Conservation (phyloP, 2,113 vertebrate species). For the Chloebia gouldiae region DNA sequence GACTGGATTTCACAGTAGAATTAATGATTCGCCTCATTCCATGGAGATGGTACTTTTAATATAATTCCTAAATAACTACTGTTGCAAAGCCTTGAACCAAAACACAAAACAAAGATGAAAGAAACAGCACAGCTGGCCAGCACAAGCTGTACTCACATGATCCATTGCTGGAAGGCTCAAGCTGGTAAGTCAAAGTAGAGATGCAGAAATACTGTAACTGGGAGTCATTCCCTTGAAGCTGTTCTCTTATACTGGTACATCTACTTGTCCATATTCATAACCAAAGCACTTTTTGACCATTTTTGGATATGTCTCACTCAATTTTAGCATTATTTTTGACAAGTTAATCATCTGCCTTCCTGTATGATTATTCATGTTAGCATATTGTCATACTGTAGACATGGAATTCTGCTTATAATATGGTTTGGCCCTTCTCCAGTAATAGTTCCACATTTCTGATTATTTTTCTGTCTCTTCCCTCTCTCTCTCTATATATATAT, state of each 20-base stretch:
- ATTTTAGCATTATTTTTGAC: constrained; percentile 12
- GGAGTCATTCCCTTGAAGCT: not conserved
- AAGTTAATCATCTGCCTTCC: constrained; percentile 30
- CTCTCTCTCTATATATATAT: not conserved
- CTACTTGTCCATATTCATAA: constrained; percentile 23
- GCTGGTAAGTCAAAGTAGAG: not conserved
- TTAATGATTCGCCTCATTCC: not conserved
- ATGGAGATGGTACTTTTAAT: not conserved
- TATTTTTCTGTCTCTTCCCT: not conserved
- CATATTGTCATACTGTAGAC: not conserved
- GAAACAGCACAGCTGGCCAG: not conserved
- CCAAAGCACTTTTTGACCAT: constrained; percentile 35
- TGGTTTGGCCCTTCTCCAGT: constrained; percentile 19
- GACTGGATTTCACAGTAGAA: not conserved
- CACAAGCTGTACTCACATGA: constrained; percentile 38
- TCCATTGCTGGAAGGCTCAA: constrained; percentile 29
- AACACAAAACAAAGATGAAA: not conserved
- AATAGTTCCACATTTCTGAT: not conserved
- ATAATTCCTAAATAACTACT: not conserved
- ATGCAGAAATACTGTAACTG: not conserved
- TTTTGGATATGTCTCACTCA: not conserved
- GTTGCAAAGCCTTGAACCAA: not conserved
- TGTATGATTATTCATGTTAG: not conserved
- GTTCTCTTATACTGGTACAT: not conserved
- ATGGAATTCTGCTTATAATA: constrained; percentile 18